phyloP scores from a whole-genome alignment of 2,888 invertebrate species.

The Callosobruchus maculatus region DNA sequence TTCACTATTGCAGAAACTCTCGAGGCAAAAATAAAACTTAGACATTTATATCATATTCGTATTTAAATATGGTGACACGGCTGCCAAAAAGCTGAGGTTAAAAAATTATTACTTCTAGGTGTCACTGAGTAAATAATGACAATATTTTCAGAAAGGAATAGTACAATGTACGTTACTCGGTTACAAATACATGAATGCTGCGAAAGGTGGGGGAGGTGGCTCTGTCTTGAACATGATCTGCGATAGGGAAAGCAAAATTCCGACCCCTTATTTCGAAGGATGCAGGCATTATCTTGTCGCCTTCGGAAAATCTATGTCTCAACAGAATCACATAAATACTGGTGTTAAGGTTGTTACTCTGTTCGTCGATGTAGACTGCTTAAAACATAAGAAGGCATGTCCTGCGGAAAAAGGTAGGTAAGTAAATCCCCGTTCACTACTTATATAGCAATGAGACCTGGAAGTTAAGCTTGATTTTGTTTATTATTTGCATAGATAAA shows the following conservation, averaged over 20 bases:
- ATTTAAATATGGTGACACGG: too few species aligned
- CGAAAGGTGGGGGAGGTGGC: slow-evolving; percentile 58
- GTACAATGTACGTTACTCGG: slow-evolving; percentile 50
- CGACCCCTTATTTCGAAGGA: slow-evolving; percentile 56
- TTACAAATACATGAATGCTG: slow-evolving; percentile 52
- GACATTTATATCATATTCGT: too few species aligned
- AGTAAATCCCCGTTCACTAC: neutral
- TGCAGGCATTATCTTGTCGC: slow-evolving; percentile 55
- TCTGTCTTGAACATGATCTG: slow-evolving; percentile 57
- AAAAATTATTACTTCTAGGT: too few species aligned
- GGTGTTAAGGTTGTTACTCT: slow-evolving; percentile 41
- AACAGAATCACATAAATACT: slow-evolving; percentile 18
- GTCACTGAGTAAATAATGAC: too few species aligned
- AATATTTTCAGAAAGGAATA: slow-evolving; percentile 36
- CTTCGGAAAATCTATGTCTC: slow-evolving; percentile 48
- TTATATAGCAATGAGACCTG: too few species aligned
- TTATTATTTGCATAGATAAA: too few species aligned
- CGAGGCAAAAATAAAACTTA: too few species aligned
- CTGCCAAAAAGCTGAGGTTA: too few species aligned
- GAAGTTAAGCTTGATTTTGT: too few species aligned
- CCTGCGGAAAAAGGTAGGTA: neutral
- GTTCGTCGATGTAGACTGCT: slow-evolving; percentile 29
- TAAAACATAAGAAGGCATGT: neutral
- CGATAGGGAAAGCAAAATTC: slow-evolving; percentile 53
- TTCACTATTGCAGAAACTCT: too few species aligned